Conservation (phyloP, 1,140 invertebrate species). For the Protaetia brevitarsis region DNA sequence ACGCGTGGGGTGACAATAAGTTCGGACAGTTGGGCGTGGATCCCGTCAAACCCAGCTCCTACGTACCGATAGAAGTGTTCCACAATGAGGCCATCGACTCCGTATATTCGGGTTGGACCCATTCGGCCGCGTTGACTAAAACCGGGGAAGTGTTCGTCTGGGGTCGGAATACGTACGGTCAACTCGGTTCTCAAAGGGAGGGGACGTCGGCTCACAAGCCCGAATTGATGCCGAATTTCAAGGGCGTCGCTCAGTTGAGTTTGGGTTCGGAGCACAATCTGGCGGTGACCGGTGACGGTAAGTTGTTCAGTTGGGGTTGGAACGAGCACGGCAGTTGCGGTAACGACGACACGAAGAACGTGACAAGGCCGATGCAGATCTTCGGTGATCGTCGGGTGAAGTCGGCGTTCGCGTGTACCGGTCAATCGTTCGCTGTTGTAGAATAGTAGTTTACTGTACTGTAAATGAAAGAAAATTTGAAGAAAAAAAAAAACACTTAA, state of each 20-base stretch:
- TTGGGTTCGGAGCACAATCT: constrained; percentile 79
- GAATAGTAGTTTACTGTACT: no score
- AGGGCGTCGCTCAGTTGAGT: constrained; percentile 55
- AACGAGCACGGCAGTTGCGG: constrained; percentile 89
- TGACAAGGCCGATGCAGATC: constrained; percentile 50
- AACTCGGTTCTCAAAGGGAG: constrained; percentile 56
- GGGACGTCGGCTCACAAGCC: constrained; percentile 39
- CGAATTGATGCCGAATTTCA: constrained; percentile 42
- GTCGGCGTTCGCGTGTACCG: constrained; percentile 53
- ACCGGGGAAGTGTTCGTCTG: constrained; percentile 64
- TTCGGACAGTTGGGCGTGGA: constrained; percentile 64
- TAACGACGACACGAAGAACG: constrained; percentile 61
- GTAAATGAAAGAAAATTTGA: no score
- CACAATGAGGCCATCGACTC: constrained; percentile 49
- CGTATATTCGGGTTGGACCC: constrained; percentile 70
- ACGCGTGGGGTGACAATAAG: constrained; percentile 75
- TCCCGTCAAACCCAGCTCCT: constrained; percentile 52
- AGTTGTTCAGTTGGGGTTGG: constrained; percentile 81
- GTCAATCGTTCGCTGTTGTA: constrained; percentile 56
- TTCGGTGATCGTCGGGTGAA: constrained; percentile 44
- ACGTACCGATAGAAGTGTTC: constrained; percentile 52
- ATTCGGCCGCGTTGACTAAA: constrained; percentile 60
- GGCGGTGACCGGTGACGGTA: constrained; percentile 56
- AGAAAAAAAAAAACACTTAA: no score
- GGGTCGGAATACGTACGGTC: constrained; percentile 80